These are phyloP conservation scores for Apis laboriosa DNA, from an alignment of 1,140 invertebrate genomes.

Conservation along the genomic window DNA sequence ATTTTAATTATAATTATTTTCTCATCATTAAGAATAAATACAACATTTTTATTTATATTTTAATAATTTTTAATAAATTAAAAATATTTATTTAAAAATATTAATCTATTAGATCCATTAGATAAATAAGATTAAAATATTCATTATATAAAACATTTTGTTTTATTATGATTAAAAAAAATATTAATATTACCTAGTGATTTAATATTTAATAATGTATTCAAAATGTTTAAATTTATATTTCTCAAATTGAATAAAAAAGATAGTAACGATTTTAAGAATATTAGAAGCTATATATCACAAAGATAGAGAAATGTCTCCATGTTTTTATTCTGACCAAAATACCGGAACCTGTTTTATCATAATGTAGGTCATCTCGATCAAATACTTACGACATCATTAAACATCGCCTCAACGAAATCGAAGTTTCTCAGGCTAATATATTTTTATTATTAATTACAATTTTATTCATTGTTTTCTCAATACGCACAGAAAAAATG, in stretches of 20 bases:
- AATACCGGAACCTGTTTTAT: conserved; percentile 56
- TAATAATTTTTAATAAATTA: no score
- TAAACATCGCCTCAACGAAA: conserved; percentile 45
- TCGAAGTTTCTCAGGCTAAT: conserved; percentile 16
- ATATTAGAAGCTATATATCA: neutral
- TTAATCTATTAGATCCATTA: no score
- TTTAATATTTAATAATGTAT: neutral
- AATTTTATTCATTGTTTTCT: neutral
- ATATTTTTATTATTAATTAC: conserved; percentile 3
- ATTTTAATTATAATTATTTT: neutral
- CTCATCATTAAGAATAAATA: no score
- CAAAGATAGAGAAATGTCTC: conserved; percentile 16
- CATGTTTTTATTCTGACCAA: conserved; percentile 46
- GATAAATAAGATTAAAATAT: no score
- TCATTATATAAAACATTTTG: neutral
- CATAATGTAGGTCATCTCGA: conserved; percentile 58
- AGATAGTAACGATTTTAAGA: neutral
- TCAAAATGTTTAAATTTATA: neutral
- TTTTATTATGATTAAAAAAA: neutral
- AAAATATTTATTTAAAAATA: no score
- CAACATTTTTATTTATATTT: neutral
- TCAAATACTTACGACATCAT: conserved; percentile 53
- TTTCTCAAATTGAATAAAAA: neutral
- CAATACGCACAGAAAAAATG: neutral
- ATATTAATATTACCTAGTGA: neutral